Base-by-base conservation (phyloP, 1,140 invertebrate species). In the Propsilocerus akamusi region DNA sequence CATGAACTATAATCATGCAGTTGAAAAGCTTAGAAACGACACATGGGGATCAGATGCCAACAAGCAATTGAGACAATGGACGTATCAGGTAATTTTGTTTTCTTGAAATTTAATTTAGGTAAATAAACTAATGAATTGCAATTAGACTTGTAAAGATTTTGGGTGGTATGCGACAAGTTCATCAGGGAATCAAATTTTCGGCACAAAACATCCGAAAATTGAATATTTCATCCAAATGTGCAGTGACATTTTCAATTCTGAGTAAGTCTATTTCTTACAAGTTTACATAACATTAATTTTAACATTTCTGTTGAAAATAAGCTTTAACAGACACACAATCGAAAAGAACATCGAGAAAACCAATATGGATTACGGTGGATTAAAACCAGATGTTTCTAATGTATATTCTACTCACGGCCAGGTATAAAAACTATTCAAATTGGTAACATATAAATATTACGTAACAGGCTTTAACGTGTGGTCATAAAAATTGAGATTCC, bases 341-440 rank as follows among this genome's bases (percentile, higher is more conserved):
- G 53, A 69, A 11, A 54, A 48, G 2, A 71, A 72, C 20, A 66
- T 73, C 2, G 66, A 62, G 11, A 63, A 73, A 25, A 79, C 77
- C 1, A 82, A 83, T 53, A 56, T 59, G 0, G 59, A 74, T 30
- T 81, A 76, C 55, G 78, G 78, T 5, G 78, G 72, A 5, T 52
- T 68, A 26, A 48, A 63, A 6, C 74, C 76, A 0, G 60, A 71
- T 7, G 68, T 77, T 1, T 70, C 68, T 50, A 78, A 77, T 54
- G 71, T 80, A 2, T 72, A 78, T 47, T 77, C 77, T 57, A 30
- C 28, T 72, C 51, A 30, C 14, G 28, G 28, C 28, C 10, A 30
- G 11, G 28, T 30, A n/a, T n/a, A n/a, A n/a, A n/a, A n/a, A n/a
- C n/a, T n/a, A n/a, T n/a, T n/a, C n/a, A n/a, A n/a, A n/a, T n/a